phyloP scores from a whole-genome alignment of 2,113 vertebrate genomes.

The Sturnus vulgaris region DNA sequence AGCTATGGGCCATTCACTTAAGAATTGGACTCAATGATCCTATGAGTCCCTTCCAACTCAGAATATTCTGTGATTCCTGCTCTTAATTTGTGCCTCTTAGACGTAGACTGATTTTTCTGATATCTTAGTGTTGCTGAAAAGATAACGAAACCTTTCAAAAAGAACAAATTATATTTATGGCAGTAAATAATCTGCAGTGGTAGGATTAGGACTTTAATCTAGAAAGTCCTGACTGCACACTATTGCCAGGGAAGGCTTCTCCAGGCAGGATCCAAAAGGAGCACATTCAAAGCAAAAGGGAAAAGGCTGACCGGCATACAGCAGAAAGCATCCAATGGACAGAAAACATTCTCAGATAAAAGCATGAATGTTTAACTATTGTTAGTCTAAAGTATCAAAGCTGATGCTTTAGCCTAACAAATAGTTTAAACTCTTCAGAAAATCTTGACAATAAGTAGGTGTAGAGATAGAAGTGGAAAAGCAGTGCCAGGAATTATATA shows the following conservation, averaged over 20 bases:
- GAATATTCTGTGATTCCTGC: not conserved
- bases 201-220: not conserved
- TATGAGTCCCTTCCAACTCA: not conserved
- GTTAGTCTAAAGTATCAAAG: not conserved
- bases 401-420: not conserved
- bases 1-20: not conserved
- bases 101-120: not conserved
- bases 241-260: not conserved
- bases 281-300: not conserved
- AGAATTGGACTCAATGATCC: not conserved
- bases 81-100: not conserved
- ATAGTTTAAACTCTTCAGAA: not conserved
- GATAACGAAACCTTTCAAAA: not conserved
- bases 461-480: not conserved
- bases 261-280: not conserved
- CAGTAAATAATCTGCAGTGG: not conserved
- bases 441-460: not conserved
- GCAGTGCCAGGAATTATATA: not conserved
- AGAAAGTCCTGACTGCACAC: not conserved
- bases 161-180: not conserved
- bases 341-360: not conserved
- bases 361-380: not conserved
- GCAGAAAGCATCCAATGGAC: not conserved
- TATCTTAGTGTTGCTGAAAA: not conserved
- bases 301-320: not conserved